phyloP scores from a whole-genome alignment of 2,113 vertebrate genomes.

The Bujurquina vittata region DNA sequence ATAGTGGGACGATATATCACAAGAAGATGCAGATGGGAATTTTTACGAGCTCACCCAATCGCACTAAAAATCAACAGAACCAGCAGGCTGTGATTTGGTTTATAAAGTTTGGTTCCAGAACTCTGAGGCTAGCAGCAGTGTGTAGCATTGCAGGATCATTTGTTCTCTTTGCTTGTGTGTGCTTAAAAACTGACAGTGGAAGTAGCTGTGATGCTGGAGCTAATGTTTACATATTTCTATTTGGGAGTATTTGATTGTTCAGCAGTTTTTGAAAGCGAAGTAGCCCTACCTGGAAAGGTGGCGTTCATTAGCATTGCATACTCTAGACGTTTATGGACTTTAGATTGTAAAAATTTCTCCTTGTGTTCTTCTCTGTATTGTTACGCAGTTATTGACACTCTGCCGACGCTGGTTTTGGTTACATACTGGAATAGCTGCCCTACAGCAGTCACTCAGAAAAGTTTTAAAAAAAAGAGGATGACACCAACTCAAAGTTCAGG shows the following conservation, averaged over 20 bases:
- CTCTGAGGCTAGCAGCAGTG: neutral
- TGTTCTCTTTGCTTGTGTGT: no score
- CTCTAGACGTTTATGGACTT: neutral
- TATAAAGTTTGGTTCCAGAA: neutral
- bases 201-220: neutral
- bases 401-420: conserved; percentile 8
- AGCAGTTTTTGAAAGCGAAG: no score
- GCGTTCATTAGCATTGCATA: neutral
- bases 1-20: no score
- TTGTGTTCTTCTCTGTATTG: neutral
- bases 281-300: no score
- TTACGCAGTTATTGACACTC: neutral
- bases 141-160: neutral
- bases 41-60: neutral
- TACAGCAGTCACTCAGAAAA: neutral
- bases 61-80: neutral
- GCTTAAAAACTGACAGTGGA: neutral
- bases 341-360: neutral
- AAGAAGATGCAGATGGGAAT: neutral
- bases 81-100: neutral
- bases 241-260: no score
- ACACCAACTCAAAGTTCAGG: neutral
- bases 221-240: neutral
- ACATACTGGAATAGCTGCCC: conserved; percentile 2
- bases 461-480: neutral